Percentiles rank a stretch among this genome's conserved stretches.
Conservation (phyloP, 1,140 invertebrate genomes). For the Zaprionus nigranus region DNA sequence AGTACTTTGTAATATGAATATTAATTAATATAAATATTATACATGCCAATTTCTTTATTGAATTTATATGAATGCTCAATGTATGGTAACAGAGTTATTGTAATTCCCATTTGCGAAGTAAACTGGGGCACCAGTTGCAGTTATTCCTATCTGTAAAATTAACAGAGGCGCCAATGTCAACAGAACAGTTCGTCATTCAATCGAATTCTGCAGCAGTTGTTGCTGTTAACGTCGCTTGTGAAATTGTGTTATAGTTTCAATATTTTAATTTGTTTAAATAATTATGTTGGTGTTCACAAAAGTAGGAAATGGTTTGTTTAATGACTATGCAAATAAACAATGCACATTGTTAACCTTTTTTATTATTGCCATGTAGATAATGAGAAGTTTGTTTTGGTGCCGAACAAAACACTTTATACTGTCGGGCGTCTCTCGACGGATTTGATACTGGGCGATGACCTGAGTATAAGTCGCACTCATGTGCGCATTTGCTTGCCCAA, state of each 20-base stretch:
- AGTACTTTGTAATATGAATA: neutral
- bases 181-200: constrained; percentile 3
- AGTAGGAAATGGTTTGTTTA: constrained; percentile 42
- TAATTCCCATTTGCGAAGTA: too few species aligned
- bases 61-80: neutral
- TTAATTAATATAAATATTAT: neutral
- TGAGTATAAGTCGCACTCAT: constrained; percentile 86
- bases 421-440: constrained; percentile 73
- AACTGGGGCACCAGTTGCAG: too few species aligned
- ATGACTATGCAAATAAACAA: neutral
- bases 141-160: neutral
- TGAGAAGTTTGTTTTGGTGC: constrained; percentile 62
- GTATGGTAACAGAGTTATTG: too few species aligned
- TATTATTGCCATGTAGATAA: constrained; percentile 27
- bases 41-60: neutral
- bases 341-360: neutral
- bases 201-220: neutral
- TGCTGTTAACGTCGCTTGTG: constrained; percentile 20
- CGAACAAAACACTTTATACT: constrained; percentile 53
- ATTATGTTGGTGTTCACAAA: constrained; percentile 62
- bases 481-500: constrained; percentile 84
- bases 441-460: constrained; percentile 85
- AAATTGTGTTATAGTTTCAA: constrained; percentile 46
- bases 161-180: constrained; percentile 15
- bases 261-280: constrained; percentile 43